Conservation (phyloP, 2,113 vertebrate species). For the Anarrhichthys ocellatus region DNA sequence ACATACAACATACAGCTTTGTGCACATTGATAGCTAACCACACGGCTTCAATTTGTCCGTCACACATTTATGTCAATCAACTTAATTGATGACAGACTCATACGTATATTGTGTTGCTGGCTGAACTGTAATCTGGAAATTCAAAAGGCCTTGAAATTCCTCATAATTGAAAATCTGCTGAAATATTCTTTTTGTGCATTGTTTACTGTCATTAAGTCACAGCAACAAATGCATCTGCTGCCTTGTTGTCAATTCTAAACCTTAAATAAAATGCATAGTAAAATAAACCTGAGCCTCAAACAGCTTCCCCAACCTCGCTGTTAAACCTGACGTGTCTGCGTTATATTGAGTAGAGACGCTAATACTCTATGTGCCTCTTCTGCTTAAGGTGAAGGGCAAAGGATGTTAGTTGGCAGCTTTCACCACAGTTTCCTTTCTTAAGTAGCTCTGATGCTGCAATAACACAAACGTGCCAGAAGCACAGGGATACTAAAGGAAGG, state of each 20-base stretch:
- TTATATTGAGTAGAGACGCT: constrained; percentile 44
- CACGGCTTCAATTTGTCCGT: constrained; percentile 45
- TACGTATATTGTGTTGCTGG: constrained; percentile 32
- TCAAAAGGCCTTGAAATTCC: constrained; percentile 44
- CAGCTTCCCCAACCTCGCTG: constrained; percentile 19
- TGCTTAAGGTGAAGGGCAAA: constrained; percentile 56
- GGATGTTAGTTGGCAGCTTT: constrained; percentile 49
- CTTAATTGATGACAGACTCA: constrained; percentile 41
- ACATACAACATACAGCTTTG: constrained; percentile 12
- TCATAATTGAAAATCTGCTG: constrained; percentile 12
- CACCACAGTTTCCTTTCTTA: constrained; percentile 71
- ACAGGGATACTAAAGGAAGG: constrained; percentile 19
- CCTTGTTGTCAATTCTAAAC: neutral
- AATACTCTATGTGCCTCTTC: constrained; percentile 34
- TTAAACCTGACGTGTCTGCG: constrained; percentile 21
- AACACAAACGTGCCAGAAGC: constrained; percentile 53
- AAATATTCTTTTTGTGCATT: neutral
- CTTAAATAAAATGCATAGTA: neutral
- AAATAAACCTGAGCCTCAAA: neutral
- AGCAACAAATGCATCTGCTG: constrained; percentile 24
- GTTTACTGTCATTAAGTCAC: neutral
- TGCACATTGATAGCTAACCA: constrained; percentile 24
- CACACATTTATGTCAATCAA: constrained; percentile 48
- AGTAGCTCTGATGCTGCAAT: constrained; percentile 64
- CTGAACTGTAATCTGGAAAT: constrained; percentile 10